Conservation (phyloP, 2,113 vertebrate genomes). For the Delphinapterus leucas region DNA sequence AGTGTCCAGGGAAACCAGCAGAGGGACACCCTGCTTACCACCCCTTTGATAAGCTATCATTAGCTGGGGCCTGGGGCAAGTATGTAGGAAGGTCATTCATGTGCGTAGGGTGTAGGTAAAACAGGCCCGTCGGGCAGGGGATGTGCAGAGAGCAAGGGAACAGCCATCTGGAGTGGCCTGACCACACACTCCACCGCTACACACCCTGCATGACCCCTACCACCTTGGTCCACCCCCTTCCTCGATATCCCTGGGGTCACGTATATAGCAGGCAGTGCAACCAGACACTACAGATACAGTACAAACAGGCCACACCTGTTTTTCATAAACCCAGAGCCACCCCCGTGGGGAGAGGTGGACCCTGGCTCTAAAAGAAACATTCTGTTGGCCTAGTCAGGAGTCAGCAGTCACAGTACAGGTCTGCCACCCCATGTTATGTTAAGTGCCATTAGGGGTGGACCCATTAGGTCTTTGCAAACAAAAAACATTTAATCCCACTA, state of each 20-base stretch:
- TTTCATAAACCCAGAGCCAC: neutral
- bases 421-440: neutral
- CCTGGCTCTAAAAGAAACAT: neutral
- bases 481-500: neutral
- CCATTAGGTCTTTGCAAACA: neutral
- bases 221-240: neutral
- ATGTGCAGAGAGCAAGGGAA: neutral
- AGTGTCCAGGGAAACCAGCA: neutral
- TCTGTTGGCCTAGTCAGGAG: neutral
- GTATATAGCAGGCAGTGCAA: neutral
- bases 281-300: neutral
- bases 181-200: neutral
- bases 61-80: neutral
- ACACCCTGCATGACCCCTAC: neutral
- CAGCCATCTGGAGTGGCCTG: neutral
- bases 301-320: neutral
- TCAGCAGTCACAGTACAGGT: neutral
- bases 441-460: neutral
- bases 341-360: neutral
- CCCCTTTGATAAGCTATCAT: neutral
- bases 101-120: neutral
- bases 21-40: neutral
- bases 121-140: neutral
- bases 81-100: neutral
- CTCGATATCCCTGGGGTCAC: neutral